A percentile compares a stretch with the other conserved stretches of the same genome.
These are phyloP conservation scores for Helogale parvula DNA, from an alignment of 2,113 vertebrate genomes.

Conservation along the genomic window DNA sequence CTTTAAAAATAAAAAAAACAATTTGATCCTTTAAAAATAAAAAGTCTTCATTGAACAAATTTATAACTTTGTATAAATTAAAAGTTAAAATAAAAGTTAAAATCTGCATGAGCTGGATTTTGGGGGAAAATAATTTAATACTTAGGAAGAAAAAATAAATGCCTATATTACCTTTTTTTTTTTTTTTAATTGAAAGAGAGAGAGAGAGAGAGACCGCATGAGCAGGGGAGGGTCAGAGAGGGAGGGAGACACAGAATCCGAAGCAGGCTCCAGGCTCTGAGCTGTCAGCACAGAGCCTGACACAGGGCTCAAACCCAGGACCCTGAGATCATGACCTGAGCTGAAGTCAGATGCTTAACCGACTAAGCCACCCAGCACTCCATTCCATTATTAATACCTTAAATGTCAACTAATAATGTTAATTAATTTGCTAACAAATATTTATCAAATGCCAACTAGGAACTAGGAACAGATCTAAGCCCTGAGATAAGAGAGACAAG, in stretches of 20 bases:
- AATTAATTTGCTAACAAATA: slow-evolving; percentile 48
- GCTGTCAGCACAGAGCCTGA: too few relatives aligned
- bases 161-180: not conserved
- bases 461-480: not conserved
- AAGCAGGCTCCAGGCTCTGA: too few relatives aligned
- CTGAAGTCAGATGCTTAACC: too few relatives aligned
- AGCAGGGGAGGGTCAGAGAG: too few relatives aligned
- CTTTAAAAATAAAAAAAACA: not conserved
- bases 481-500: not conserved
- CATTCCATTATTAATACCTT: not conserved
- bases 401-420: not conserved
- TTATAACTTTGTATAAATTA: not conserved
- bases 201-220: too few relatives aligned
- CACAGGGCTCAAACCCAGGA: too few relatives aligned
- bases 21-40: slow-evolving; percentile 30
- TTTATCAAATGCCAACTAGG: not conserved
- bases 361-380: too few relatives aligned
- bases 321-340: too few relatives aligned
- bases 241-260: too few relatives aligned
- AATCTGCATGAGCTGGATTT: not conserved
- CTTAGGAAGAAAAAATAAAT: slow-evolving; percentile 47
- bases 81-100: not conserved
- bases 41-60: slow-evolving; percentile 32
- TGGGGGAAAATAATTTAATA: not conserved
- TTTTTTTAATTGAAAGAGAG: too few relatives aligned